Conservation (phyloP, 2,888 invertebrate genomes). For the Tachystola acroxantha region DNA sequence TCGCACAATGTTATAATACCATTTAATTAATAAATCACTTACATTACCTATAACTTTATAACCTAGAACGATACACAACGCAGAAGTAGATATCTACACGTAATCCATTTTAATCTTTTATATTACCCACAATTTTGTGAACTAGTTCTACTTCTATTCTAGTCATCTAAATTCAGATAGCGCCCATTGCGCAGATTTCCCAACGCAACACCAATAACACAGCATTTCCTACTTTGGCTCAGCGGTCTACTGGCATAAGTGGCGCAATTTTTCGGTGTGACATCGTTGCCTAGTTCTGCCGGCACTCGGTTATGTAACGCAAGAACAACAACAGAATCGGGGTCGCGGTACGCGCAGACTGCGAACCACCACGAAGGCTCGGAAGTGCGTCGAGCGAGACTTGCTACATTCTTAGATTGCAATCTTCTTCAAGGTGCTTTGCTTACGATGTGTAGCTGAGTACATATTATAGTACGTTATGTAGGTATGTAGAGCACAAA, state of each 20-base stretch:
- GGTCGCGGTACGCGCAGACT: conserved; percentile 50
- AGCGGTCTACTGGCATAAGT: conserved; percentile 34
- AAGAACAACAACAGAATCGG: conserved; percentile 68
- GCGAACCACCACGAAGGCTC: conserved; percentile 31
- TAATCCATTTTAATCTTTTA: no score
- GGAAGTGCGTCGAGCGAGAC: conserved; percentile 45
- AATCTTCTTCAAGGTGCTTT: no score
- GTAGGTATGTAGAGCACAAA: no score
- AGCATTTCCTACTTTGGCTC: conserved; percentile 22
- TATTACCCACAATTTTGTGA: no score
- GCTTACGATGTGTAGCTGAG: no score
- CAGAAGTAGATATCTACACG: no score
- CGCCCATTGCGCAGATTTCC: conserved; percentile 4
- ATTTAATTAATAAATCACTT: no score
- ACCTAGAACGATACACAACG: no score
- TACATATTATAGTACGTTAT: no score
- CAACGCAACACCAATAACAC: conserved; percentile 17
- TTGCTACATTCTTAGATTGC: conserved; percentile 30
- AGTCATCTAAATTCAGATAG: not conserved
- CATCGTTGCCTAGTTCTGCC: conserved; percentile 75
- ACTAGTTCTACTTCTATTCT: no score
- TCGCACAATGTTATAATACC: not conserved
- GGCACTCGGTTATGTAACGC: conserved; percentile 69
- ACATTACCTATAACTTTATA: no score
- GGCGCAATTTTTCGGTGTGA: conserved; percentile 74